Evolutionary conservation across 2,888 invertebrate genomes (phyloP).

Genomic region (Cylloceria caligata): DNA sequence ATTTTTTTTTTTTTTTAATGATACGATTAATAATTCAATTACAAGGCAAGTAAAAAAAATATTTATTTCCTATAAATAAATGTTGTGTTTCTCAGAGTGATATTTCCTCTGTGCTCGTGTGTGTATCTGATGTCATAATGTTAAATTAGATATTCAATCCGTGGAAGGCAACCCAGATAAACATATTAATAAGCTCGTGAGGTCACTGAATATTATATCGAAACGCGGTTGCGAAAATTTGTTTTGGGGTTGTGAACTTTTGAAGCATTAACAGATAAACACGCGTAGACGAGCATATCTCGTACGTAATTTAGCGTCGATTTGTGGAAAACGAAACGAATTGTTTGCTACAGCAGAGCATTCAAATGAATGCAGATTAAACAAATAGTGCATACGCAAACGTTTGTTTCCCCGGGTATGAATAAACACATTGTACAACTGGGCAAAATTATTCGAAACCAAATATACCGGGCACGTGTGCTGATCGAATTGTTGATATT

Average conservation of each 20-base stretch:
- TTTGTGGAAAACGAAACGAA: slow-evolving; percentile 46
- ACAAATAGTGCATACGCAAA: slow-evolving; percentile 56
- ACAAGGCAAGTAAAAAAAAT: background rate
- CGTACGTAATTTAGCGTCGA: slow-evolving; percentile 36
- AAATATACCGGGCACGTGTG: slow-evolving; percentile 25
- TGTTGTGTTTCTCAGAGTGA: background rate
- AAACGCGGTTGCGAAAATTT: slow-evolving; percentile 35
- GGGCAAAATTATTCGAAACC: slow-evolving; percentile 50
- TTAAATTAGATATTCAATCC: background rate
- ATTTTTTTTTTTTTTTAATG: background rate
- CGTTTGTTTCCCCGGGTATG: slow-evolving; percentile 42
- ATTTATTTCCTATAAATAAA: background rate
- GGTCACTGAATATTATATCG: slow-evolving; percentile 54
- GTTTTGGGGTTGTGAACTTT: slow-evolving; percentile 44
- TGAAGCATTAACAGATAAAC: slow-evolving; percentile 43
- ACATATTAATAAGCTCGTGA: slow-evolving; percentile 16
- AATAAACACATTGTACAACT: slow-evolving; percentile 43
- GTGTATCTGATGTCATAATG: background rate
- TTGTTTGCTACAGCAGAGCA: slow-evolving; percentile 14
- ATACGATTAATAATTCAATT: background rate
- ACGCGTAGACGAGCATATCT: slow-evolving; percentile 6
- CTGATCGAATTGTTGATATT: slow-evolving; percentile 32
- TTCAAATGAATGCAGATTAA: slow-evolving; percentile 46
- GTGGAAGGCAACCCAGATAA: background rate
- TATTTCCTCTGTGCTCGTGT: background rate